These are phyloP conservation scores for Oryzias celebensis DNA, from an alignment of 2,113 vertebrate species.

Conservation along the genomic window DNA sequence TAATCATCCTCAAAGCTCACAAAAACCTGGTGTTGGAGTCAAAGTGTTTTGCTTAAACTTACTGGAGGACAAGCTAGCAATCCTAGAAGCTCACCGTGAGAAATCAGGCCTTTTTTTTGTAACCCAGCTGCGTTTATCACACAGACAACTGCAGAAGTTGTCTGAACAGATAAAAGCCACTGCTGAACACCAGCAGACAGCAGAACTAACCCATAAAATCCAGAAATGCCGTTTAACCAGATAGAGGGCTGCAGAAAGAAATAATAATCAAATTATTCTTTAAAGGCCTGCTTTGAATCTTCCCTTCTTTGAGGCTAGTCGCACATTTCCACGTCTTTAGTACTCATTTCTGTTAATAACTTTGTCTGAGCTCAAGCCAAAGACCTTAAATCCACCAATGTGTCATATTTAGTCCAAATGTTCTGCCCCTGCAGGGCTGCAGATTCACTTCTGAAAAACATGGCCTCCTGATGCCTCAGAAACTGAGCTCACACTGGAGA, in stretches of 20 bases:
- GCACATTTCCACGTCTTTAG: constrained; percentile 13
- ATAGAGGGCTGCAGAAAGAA: constrained; percentile 1
- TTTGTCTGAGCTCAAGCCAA: constrained; percentile 19
- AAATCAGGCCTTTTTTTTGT: too few species aligned
- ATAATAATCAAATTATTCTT: neutral
- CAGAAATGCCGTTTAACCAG: neutral
- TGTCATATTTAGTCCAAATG: constrained; percentile 57
- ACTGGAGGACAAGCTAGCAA: too few species aligned
- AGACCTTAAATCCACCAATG: constrained; percentile 30
- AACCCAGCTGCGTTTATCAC: too few species aligned
- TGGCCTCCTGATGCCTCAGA: constrained; percentile 54
- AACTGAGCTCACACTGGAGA: constrained; percentile 58
- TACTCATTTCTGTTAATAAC: constrained; percentile 13
- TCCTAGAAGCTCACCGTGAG: too few species aligned
- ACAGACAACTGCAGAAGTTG: too few species aligned
- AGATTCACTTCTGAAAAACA: constrained; percentile 70
- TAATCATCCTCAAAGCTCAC: too few species aligned
- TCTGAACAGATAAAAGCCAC: too few species aligned
- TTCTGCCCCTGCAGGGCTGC: constrained; percentile 59
- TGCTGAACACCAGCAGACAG: too few species aligned
- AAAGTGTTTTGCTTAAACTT: too few species aligned
- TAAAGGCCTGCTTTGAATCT: constrained; percentile 18
- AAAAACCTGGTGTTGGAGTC: too few species aligned
- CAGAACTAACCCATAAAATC: too few species aligned
- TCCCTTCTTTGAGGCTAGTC: constrained; percentile 8